Percentiles rank a stretch among this genome's conserved stretches.
Conservation (phyloP, 2,888 invertebrate genomes). For the Agrochola litura region DNA sequence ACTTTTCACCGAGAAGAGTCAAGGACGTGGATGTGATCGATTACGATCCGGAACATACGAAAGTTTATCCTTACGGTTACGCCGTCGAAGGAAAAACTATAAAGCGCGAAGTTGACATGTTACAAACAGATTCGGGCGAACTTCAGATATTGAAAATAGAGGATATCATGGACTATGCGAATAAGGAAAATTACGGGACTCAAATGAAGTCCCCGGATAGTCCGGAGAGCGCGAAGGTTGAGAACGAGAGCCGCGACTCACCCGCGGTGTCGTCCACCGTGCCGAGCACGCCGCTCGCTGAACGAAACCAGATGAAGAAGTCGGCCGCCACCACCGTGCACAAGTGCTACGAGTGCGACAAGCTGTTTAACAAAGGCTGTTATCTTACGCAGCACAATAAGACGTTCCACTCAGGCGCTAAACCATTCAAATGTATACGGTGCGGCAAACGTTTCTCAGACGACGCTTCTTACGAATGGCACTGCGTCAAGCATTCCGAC, state of each 20-base stretch:
- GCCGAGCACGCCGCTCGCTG: conserved; percentile 84
- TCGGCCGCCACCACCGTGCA: conserved; percentile 82
- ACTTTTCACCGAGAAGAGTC: conserved; percentile 79
- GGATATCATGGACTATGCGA: conserved; percentile 88
- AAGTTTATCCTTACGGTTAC: conserved; percentile 83
- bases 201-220: conserved; percentile 89
- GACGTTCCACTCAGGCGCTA: conserved; percentile 96
- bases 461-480: conserved; percentile 93
- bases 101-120: conserved; percentile 80
- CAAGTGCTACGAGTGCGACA: conserved; percentile 95
- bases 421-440: conserved; percentile 95
- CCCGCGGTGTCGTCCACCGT: conserved; percentile 85
- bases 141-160: conserved; percentile 87
- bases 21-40: conserved; percentile 81
- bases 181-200: conserved; percentile 88
- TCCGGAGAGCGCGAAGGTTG: conserved; percentile 86
- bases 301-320: conserved; percentile 85
- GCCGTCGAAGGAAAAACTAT: conserved; percentile 85
- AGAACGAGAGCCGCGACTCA: conserved; percentile 82
- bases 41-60: conserved; percentile 81
- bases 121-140: conserved; percentile 80
- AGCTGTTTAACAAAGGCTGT: conserved; percentile 96
- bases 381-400: conserved; percentile 97
- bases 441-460: conserved; percentile 96
- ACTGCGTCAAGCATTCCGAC: conserved; percentile 94